These are phyloP conservation scores for Cephus runcator DNA, from an alignment of 2,888 invertebrate species.

Conservation along the genomic window DNA sequence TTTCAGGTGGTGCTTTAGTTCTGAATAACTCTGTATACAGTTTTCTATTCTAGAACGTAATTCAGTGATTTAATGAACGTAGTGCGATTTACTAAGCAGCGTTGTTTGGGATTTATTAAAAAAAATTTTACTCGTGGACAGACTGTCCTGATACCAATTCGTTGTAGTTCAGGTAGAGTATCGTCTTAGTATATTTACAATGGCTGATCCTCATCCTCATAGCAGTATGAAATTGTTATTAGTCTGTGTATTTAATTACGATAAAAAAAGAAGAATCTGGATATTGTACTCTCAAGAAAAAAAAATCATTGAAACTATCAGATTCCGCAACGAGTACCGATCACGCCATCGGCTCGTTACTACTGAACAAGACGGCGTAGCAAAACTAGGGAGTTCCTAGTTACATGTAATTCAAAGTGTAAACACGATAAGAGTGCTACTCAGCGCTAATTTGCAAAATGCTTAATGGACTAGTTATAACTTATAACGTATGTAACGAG, in stretches of 20 bases:
- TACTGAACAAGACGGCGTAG: background rate
- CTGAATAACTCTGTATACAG: too few relatives aligned
- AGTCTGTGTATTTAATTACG: background rate
- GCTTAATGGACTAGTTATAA: background rate
- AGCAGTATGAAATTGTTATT: background rate
- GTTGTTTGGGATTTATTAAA: background rate
- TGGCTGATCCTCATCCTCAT: background rate
- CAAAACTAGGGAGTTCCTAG: background rate
- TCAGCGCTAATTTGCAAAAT: background rate
- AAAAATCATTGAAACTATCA: conserved; percentile 25
- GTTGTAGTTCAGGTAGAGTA: too few relatives aligned
- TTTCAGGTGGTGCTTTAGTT: too few relatives aligned
- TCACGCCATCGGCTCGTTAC: conserved; percentile 41
- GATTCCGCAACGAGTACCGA: background rate
- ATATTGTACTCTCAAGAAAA: conserved; percentile 32
- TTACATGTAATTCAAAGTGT: background rate
- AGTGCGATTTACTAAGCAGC: too few relatives aligned
- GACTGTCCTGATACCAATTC: background rate
- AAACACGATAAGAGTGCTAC: background rate
- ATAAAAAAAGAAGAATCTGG: background rate
- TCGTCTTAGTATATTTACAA: too few relatives aligned
- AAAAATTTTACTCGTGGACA: background rate
- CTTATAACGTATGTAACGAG: background rate
- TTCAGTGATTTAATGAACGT: too few relatives aligned
- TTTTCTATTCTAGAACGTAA: too few relatives aligned